Evolutionary conservation across 2,797 vertebrate genomes (phyloP).

Genomic region (Semotilus atromaculatus): DNA sequence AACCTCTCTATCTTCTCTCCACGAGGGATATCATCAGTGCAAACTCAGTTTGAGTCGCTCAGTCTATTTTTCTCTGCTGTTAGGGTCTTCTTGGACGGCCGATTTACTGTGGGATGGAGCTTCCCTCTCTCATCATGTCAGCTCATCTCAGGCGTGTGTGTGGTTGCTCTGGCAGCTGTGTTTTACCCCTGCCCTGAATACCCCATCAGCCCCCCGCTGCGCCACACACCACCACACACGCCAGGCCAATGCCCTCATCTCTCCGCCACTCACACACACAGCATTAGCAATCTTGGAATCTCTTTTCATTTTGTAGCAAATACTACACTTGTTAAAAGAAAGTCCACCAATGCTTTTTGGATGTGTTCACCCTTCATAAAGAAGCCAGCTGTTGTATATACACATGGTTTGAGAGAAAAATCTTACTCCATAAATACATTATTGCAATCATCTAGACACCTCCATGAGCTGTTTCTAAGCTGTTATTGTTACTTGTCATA

Average conservation of each 20-base stretch:
- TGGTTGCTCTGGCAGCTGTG: constrained; percentile 78
- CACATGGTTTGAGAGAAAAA: neutral
- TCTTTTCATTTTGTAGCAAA: neutral
- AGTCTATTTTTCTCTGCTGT: constrained; percentile 60
- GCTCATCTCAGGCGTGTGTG: constrained; percentile 81
- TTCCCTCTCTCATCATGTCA: constrained; percentile 77
- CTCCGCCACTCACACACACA: neutral
- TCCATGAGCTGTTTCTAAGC: neutral
- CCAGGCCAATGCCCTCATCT: constrained; percentile 72
- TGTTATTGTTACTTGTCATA: neutral
- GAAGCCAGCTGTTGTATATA: neutral
- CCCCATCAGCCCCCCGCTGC: constrained; percentile 79
- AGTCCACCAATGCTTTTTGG: neutral
- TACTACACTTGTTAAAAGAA: neutral
- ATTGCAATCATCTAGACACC: neutral
- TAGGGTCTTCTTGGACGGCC: constrained; percentile 68
- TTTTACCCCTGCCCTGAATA: constrained; percentile 75
- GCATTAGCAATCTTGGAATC: neutral
- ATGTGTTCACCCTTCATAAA: neutral
- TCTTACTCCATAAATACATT: neutral
- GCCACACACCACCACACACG: constrained; percentile 67
- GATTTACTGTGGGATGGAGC: constrained; percentile 72
- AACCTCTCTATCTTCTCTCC: constrained; percentile 35
- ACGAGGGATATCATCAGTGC: constrained; percentile 40
- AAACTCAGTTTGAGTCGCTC: constrained; percentile 37